Conservation (phyloP, 2,888 invertebrate species). For the Scaptomyza caliginosa region DNA sequence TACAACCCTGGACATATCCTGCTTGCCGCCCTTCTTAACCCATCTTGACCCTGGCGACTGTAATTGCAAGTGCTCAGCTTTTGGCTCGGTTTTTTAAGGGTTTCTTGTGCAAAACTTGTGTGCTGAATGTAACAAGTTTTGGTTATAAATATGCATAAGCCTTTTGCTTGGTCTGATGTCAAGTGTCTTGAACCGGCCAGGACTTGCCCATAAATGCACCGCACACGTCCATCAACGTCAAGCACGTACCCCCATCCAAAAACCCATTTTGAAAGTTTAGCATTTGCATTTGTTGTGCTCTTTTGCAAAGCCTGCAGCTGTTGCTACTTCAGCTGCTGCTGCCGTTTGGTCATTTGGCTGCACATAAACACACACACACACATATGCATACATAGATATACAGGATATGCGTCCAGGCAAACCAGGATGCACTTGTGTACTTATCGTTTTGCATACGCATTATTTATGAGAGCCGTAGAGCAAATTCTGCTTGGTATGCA, state of each 20-base stretch:
- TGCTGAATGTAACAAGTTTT: slow-evolving; percentile 55
- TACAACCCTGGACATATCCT: not conserved
- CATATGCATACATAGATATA: not conserved
- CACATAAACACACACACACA: slow-evolving; percentile 9
- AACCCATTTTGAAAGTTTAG: slow-evolving; percentile 18
- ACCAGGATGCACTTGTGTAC: slow-evolving; percentile 59
- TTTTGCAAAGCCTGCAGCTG: slow-evolving; percentile 28
- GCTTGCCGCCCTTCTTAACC: not conserved
- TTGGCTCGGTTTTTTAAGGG: slow-evolving; percentile 25
- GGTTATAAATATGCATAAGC: slow-evolving; percentile 72
- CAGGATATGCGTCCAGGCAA: slow-evolving; percentile 6
- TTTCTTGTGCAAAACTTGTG: slow-evolving; percentile 50
- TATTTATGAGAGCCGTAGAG: slow-evolving; percentile 61
- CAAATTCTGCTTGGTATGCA: slow-evolving; percentile 33
- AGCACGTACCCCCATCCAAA: not conserved
- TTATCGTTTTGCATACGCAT: slow-evolving; percentile 75
- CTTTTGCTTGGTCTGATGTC: slow-evolving; percentile 14
- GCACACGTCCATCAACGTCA: slow-evolving; percentile 67
- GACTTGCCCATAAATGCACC: slow-evolving; percentile 55
- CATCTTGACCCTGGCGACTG: not conserved
- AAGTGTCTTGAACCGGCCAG: slow-evolving; percentile 34
- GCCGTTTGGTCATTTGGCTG: slow-evolving; percentile 44
- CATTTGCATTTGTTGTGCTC: slow-evolving; percentile 45
- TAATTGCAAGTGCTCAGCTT: slow-evolving; percentile 34
- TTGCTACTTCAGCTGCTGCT: slow-evolving; percentile 20